phyloP scores from a whole-genome alignment of 2,113 vertebrate species.

The Seriola rivoliana region DNA sequence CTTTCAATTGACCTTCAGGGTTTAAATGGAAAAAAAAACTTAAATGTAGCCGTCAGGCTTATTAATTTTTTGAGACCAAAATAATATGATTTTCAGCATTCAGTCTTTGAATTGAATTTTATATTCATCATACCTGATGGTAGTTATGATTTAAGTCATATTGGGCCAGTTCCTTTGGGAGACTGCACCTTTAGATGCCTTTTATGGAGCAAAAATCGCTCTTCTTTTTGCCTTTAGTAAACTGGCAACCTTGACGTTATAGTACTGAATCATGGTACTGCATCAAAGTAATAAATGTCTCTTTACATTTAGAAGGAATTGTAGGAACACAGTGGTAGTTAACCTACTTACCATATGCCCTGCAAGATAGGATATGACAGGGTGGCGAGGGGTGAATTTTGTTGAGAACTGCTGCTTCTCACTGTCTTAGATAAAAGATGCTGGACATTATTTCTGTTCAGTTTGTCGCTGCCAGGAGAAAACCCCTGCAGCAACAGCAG shows the following conservation, averaged over 20 bases:
- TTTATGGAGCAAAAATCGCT: constrained; percentile 59
- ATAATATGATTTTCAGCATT: background rate
- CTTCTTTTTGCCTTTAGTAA: constrained; percentile 40
- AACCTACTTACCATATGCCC: constrained; percentile 76
- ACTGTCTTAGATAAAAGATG: constrained; percentile 69
- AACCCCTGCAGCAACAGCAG: constrained; percentile 39
- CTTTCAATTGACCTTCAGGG: background rate
- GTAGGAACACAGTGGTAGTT: constrained; percentile 55
- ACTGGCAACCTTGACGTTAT: constrained; percentile 45
- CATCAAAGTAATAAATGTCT: constrained; percentile 54
- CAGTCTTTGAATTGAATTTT: no score
- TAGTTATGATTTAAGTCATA: background rate
- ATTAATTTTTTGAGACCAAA: background rate
- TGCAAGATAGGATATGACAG: constrained; percentile 64
- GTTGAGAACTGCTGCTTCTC: constrained; percentile 67
- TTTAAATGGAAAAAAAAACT: background rate
- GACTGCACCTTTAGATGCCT: constrained; percentile 72
- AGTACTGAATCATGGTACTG: constrained; percentile 54
- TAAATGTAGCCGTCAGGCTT: background rate
- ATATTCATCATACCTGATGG: background rate
- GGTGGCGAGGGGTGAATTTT: constrained; percentile 61
- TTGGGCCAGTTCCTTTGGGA: constrained; percentile 56
- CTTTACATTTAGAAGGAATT: constrained; percentile 38
- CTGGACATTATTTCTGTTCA: constrained; percentile 61
- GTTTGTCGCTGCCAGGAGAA: constrained; percentile 32